Evolutionary conservation across 2,797 vertebrate species (phyloP), one percentile per base, ranked within the genome.

Genomic region (Pantherophis alleghaniensis): DNA sequence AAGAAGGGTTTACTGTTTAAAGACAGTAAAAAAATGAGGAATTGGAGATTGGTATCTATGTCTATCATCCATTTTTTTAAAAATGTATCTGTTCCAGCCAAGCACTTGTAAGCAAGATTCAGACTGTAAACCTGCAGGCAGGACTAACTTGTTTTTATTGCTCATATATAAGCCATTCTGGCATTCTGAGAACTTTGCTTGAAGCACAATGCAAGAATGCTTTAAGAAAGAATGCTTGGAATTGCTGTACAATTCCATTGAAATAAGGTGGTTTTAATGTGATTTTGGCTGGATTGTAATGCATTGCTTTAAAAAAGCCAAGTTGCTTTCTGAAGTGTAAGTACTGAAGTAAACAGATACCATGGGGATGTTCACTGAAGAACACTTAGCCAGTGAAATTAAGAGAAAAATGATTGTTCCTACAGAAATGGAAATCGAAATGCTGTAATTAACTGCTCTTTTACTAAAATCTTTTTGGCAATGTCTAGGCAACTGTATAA

Each of bases 401-500:
- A 94, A 90, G 37, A 53, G 53, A n/a, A 91, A 91, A 89, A 20
- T 86, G 24, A 83, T 1, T 10, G 86, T 94, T 96, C 28, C 94
- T 93, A 61, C 90, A 57, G 90, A 87, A 96, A 93, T 94, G 94
- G 92, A 95, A 95, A 91, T 91, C 86, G 93, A 91, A 93, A 96
- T 96, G 56, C 93, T 93, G 89, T 91, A 95, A 90, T 74, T 69
- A 96, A 96, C 91, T 93, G 69, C 6, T 96, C 14, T 94, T 96
- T 95, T 96, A 61, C 88, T 96, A 95, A 89, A 96, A 94, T 91
- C 95, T 93, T 96, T 97, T 95, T 96, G 97, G 96, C 93, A 95
- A 97, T 96, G 97, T 97, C 59, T 96, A 97, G 96, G 96, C 92
- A 95, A 86, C 88, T 93, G 93, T 89, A 91, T 47, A 89, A 93